Conservation (phyloP, 2,888 invertebrate species). For the Coenonympha glycerion region DNA sequence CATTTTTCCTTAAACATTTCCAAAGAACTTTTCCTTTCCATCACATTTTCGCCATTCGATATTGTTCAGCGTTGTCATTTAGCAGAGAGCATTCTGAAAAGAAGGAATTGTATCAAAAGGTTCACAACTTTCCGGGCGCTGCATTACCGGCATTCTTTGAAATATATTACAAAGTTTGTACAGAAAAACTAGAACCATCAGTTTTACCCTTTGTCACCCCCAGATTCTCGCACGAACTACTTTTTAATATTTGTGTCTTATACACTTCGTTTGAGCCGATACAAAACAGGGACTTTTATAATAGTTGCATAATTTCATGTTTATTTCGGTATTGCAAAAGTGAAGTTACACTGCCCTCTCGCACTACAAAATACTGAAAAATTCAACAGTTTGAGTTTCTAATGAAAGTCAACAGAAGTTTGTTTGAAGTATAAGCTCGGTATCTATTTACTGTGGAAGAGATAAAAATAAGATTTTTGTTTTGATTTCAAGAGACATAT, state of each 20-base stretch:
- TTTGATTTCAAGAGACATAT: too few relatives aligned
- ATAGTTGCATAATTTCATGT: too few relatives aligned
- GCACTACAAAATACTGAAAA: not conserved
- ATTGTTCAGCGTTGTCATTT: conserved; percentile 6
- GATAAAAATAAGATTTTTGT: too few relatives aligned
- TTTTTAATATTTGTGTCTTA: too few relatives aligned
- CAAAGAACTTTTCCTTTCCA: not conserved
- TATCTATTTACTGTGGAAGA: not conserved
- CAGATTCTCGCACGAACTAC: too few relatives aligned
- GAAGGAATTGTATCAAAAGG: not conserved
- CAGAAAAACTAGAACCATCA: not conserved
- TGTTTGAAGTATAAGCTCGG: not conserved
- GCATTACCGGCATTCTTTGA: not conserved
- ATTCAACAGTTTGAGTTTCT: conserved; percentile 1
- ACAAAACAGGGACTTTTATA: too few relatives aligned
- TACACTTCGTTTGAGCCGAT: too few relatives aligned
- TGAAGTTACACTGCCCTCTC: not conserved
- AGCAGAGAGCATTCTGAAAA: conserved; percentile 2
- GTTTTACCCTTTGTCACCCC: not conserved
- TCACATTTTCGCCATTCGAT: not conserved
- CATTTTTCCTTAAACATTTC: not conserved
- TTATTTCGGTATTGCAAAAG: too few relatives aligned
- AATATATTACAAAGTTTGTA: not conserved
- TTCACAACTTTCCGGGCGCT: not conserved
- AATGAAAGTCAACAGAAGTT: conserved; percentile 4